These are phyloP conservation scores for Mugil cephalus DNA, from an alignment of 2,113 vertebrate genomes.

Conservation along the genomic window DNA sequence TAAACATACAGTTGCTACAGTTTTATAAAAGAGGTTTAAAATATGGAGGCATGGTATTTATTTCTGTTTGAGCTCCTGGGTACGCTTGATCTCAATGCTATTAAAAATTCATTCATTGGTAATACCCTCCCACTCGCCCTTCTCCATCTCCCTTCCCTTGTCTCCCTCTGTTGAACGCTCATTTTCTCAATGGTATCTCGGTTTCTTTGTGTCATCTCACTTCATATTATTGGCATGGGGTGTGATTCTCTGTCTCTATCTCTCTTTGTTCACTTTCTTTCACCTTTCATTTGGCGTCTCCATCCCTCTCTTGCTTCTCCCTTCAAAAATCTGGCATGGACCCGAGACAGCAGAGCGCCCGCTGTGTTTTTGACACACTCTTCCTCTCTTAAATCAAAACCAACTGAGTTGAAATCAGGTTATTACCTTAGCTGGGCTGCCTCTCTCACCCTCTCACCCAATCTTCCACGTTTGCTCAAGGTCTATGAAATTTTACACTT, in stretches of 20 bases:
- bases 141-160: constrained; percentile 46
- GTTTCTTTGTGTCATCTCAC: constrained; percentile 71
- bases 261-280: constrained; percentile 67
- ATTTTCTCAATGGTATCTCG: constrained; percentile 64
- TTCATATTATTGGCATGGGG: constrained; percentile 66
- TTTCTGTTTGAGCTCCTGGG: constrained; percentile 63
- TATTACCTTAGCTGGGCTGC: constrained; percentile 76
- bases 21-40: constrained; percentile 46
- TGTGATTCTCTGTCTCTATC: constrained; percentile 63
- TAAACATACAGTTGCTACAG: constrained; percentile 30
- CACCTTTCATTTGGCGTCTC: constrained; percentile 53
- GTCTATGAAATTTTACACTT: constrained; percentile 72
- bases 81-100: constrained; percentile 56
- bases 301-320: constrained; percentile 48
- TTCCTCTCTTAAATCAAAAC: constrained; percentile 81
- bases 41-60: constrained; percentile 55
- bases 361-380: constrained; percentile 77
- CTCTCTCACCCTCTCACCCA: constrained; percentile 35
- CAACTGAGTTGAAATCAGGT: constrained; percentile 78
- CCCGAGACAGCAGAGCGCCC: constrained; percentile 69
- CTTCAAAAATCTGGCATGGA: constrained; percentile 69
- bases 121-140: constrained; percentile 61
- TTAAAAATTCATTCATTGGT: constrained; percentile 71
- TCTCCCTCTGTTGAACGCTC: constrained; percentile 22
- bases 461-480: constrained; percentile 63